These are phyloP conservation scores for Arothron firmamentum DNA, from an alignment of 2,113 vertebrate species.

Conservation along the genomic window DNA sequence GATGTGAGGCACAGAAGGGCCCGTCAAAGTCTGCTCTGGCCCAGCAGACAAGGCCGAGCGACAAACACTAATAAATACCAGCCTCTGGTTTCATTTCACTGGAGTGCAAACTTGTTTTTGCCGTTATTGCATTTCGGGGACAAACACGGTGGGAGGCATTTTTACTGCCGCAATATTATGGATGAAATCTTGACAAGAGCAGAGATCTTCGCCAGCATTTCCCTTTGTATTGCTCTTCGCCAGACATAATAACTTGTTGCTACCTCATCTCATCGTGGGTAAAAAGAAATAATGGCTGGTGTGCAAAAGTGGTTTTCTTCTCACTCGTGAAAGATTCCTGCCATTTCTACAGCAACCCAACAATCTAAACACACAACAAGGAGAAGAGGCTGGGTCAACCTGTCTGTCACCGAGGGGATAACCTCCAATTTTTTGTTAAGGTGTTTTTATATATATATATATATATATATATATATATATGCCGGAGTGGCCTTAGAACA, in stretches of 20 bases:
- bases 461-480: no score
- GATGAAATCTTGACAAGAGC: conserved; percentile 43
- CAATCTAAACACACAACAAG: conserved; percentile 49
- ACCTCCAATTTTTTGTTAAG: background rate
- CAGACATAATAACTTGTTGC: conserved; percentile 58
- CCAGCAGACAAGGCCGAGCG: conserved; percentile 32
- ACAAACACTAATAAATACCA: conserved; percentile 50
- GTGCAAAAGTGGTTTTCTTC: conserved; percentile 60
- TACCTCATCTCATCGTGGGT: conserved; percentile 42
- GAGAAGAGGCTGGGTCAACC: conserved; percentile 16
- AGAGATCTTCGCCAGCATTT: conserved; percentile 44
- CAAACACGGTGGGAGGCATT: conserved; percentile 42
- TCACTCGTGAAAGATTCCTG: conserved; percentile 59
- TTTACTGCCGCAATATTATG: conserved; percentile 38
- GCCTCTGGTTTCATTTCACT: conserved; percentile 52
- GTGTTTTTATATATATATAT: conserved; percentile 1
- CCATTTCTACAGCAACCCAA: conserved; percentile 46
- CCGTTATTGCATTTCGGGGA: conserved; percentile 46
- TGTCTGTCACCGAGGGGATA: conserved; percentile 43
- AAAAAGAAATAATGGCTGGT: conserved; percentile 41
- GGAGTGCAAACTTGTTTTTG: conserved; percentile 52
- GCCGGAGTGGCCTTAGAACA: background rate
- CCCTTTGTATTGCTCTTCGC: conserved; percentile 44
- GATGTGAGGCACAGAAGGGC: background rate
- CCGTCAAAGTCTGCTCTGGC: background rate